These are phyloP conservation scores for Thunnus thynnus DNA, from an alignment of 2,113 vertebrate species.

Conservation along the genomic window DNA sequence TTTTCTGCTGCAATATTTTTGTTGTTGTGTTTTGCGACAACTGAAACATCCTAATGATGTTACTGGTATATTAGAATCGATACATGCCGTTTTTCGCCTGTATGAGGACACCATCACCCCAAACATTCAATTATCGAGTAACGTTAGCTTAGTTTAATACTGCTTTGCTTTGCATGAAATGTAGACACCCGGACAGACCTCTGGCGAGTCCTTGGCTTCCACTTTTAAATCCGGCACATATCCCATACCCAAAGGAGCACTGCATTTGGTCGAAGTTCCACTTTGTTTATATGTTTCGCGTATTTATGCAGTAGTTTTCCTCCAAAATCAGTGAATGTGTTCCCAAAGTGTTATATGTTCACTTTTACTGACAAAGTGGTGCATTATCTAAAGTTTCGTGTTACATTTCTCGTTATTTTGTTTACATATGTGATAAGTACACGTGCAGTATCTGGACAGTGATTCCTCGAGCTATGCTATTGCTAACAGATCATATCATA, in stretches of 20 bases:
- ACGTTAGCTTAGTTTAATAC: slow-evolving; percentile 2
- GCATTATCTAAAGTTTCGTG: background rate
- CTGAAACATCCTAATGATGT: accelerated
- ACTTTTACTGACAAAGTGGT: background rate
- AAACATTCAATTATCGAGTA: background rate
- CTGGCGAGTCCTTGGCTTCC: background rate
- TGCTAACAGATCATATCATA: background rate
- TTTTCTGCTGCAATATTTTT: background rate
- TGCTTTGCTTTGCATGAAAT: background rate
- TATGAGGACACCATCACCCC: background rate
- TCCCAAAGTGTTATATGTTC: background rate
- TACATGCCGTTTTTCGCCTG: background rate
- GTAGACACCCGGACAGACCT: accelerated
- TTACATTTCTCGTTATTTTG: background rate
- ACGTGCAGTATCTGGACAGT: background rate
- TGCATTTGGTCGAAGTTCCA: background rate
- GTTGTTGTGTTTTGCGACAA: background rate
- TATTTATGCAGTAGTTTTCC: background rate
- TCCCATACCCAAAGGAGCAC: accelerated
- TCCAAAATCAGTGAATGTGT: background rate
- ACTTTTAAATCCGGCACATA: background rate
- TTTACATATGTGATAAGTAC: background rate
- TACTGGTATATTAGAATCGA: accelerated
- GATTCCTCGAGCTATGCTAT: background rate
- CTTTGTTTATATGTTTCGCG: background rate